Conservation (phyloP, 2,888 invertebrate species). For the Ephialtes manifestator region DNA sequence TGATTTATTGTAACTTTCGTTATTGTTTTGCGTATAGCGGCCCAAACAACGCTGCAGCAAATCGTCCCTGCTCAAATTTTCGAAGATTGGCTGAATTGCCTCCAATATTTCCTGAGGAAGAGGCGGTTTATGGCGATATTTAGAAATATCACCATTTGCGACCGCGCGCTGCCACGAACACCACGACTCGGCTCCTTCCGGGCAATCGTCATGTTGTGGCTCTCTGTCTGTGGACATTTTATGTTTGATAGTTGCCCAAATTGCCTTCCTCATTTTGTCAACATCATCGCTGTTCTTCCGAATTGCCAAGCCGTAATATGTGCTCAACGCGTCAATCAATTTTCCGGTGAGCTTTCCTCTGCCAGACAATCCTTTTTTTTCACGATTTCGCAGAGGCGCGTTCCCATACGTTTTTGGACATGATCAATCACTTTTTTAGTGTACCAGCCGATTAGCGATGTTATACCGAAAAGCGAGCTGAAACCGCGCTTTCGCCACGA, state of each 20-base stretch:
- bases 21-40: slow-evolving; percentile 9
- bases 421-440: too few relatives aligned
- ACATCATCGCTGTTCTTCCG: slow-evolving; percentile 66
- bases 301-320: slow-evolving; percentile 70
- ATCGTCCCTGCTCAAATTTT: slow-evolving; percentile 59
- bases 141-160: too few relatives aligned
- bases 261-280: slow-evolving; percentile 72
- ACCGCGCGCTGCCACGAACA: slow-evolving; percentile 32
- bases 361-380: slow-evolving; percentile 54
- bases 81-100: slow-evolving; percentile 48
- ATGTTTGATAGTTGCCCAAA: slow-evolving; percentile 74
- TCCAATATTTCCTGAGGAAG: slow-evolving; percentile 23
- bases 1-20: slow-evolving; percentile 63
- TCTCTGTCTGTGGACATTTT: slow-evolving; percentile 69
- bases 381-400: slow-evolving; percentile 4
- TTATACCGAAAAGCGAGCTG: too few relatives aligned
- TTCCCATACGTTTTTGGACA: background rate
- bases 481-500: too few relatives aligned
- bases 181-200: slow-evolving; percentile 41
- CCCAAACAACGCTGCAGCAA: slow-evolving; percentile 47
- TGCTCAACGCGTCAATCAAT: slow-evolving; percentile 56
- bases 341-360: slow-evolving; percentile 61
- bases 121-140: too few relatives aligned
- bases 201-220: slow-evolving; percentile 47
- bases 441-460: too few relatives aligned